A percentile compares a stretch with the other conserved stretches of the same genome.
These are phyloP conservation scores for Ischnura elegans DNA, from an alignment of 2,888 invertebrate genomes.

Conservation along the genomic window DNA sequence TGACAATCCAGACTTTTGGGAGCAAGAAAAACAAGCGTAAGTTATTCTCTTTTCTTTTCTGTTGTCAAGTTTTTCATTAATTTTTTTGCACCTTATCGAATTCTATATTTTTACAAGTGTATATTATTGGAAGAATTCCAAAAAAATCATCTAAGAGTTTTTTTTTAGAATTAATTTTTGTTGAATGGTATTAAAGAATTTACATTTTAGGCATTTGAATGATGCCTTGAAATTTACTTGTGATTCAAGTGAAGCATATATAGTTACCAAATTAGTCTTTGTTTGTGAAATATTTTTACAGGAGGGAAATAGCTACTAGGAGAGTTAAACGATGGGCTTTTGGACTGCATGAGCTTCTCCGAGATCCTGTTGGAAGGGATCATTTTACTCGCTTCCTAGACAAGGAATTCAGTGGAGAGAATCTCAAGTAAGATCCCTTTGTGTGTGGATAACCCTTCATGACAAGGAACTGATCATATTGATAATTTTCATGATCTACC, in stretches of 20 bases:
- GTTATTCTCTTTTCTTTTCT: constrained; percentile 71
- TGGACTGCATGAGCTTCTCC: constrained; percentile 94
- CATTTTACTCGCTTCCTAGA: constrained; percentile 97
- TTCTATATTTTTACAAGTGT: background rate
- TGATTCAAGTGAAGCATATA: background rate
- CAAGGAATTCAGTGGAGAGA: constrained; percentile 99
- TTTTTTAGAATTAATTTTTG: background rate
- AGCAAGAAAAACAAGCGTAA: constrained; percentile 94
- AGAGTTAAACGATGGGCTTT: constrained; percentile 98
- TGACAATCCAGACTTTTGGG: constrained; percentile 98
- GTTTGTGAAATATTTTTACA: constrained; percentile 74
- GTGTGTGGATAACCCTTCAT: no score
- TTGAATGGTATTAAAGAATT: background rate
- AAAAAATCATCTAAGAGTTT: background rate
- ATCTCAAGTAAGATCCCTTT: constrained; percentile 88
- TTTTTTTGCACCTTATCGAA: background rate
- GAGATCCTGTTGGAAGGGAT: constrained; percentile 96
- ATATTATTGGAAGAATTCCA: background rate
- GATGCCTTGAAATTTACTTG: no score
- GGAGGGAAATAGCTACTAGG: constrained; percentile 95
- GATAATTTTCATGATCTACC: no score
- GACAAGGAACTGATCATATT: no score
- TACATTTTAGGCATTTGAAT: background rate
- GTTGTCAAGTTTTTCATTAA: background rate
- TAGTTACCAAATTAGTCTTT: background rate